phyloP scores from a whole-genome alignment of 1,140 invertebrate genomes.

The Octopus bimaculoides region DNA sequence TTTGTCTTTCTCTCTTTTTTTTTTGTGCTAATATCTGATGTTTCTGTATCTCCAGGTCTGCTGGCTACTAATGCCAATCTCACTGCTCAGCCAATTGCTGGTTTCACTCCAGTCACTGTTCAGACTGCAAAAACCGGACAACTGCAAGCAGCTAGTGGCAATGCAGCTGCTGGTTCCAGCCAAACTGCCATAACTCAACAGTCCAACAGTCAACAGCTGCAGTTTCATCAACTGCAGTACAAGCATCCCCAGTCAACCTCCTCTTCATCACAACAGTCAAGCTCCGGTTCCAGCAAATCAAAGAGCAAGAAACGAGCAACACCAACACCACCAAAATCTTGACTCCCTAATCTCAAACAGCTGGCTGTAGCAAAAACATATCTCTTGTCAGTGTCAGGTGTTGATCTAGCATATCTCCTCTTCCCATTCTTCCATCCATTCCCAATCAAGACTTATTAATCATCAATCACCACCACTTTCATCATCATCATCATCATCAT shows the following conservation, averaged over 20 bases:
- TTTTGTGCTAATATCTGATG: not conserved
- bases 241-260: constrained; percentile 63
- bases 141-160: constrained; percentile 20
- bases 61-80: not conserved
- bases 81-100: not conserved
- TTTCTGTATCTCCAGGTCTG: too few species aligned
- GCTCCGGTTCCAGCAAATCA: constrained; percentile 24
- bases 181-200: constrained; percentile 23
- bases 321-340: constrained; percentile 45
- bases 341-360: not conserved
- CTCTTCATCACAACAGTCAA: constrained; percentile 8
- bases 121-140: constrained; percentile 18
- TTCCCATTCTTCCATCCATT: too few species aligned
- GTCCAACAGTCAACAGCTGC: constrained; percentile 29
- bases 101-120: not conserved
- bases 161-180: constrained; percentile 35
- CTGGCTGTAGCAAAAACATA: too few species aligned
- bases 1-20: not conserved
- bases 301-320: constrained; percentile 49
- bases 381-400: too few species aligned
- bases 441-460: too few species aligned
- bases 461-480: too few species aligned
- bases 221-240: constrained; percentile 57
- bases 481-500: too few species aligned
- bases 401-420: too few species aligned